Base-by-base conservation (phyloP, 2,888 invertebrate species). In the Cataglyphis albicans region DNA sequence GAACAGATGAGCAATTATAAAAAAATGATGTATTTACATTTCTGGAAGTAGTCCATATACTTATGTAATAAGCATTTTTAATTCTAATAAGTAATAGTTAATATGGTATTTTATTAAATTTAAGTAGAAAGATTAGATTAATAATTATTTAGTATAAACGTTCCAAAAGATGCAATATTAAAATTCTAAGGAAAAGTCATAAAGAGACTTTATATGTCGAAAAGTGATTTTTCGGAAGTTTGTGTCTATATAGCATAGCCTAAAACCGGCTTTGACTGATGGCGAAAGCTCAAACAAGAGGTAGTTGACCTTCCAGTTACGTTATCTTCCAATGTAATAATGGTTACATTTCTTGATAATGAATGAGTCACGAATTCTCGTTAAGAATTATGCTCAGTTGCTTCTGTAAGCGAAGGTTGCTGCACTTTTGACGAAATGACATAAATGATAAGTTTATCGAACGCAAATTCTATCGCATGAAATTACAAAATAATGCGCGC, bases 351-450 rank as follows among this genome's bases (percentile, higher is more conserved):
- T 44, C 78, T 72, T 10, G 75, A 67, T 68, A 85, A 83, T 59
- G 63, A 82, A 67, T 88, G 85, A 85, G 61, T 88, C 84, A 87
- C 81, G 25, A 81, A 25, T 81, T 86, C 75, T 83, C 83, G 76
- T 84, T 81, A 81, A 68, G 74, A 73, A 82, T 80, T 84, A 83
- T 65, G 59, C 55, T 81, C 61, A 74, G 57, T 70, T 64, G 70
- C 65, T 76, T 83, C 32, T 68, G 74, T 68, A 61, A 29, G 68
- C n/a, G 21, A 7, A 7, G 25, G 15, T 21, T 35, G 48, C 61
- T 25, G 18, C 84, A 68, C 81, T 84, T 82, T 84, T 72, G 48
- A 72, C 59, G 21, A 81, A 81, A 81, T 64, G 68, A 59, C 59
- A 68, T 10, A 25, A 80, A 48, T 52, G 18, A 65, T 18, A 35